Evolutionary conservation across 2,113 vertebrate genomes (phyloP).

Genomic region (Thalassarche chlororhynchos): DNA sequence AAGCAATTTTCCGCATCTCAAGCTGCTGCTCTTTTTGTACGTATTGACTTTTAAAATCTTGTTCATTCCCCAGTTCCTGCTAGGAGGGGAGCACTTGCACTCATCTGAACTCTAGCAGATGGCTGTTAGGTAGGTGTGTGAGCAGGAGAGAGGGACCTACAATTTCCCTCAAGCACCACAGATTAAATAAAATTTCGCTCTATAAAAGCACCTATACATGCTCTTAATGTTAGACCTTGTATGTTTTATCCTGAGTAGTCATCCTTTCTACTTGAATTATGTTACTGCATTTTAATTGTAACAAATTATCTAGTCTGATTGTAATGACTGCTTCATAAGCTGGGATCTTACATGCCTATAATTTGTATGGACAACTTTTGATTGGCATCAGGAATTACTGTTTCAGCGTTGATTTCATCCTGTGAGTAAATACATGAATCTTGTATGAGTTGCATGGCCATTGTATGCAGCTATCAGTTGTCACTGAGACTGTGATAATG

Average conservation of each 20-base stretch:
- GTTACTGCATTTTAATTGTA: background rate
- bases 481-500: background rate
- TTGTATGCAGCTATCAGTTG: background rate
- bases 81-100: background rate
- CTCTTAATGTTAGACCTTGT: background rate
- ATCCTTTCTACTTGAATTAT: background rate
- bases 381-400: background rate
- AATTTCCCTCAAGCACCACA: background rate
- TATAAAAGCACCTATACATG: background rate
- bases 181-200: background rate
- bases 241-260: background rate
- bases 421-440: background rate
- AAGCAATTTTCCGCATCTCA: background rate
- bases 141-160: background rate
- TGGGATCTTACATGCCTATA: background rate
- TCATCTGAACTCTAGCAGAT: background rate
- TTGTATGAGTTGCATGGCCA: accelerated
- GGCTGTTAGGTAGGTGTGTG: background rate
- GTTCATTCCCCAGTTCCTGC: background rate
- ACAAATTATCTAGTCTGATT: background rate
- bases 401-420: background rate
- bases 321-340: background rate
- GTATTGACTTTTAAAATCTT: background rate
- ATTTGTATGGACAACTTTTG: background rate
- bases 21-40: background rate